Base-by-base conservation (phyloP, 2,888 invertebrate species). In the Disparrhopalites patrizii region DNA sequence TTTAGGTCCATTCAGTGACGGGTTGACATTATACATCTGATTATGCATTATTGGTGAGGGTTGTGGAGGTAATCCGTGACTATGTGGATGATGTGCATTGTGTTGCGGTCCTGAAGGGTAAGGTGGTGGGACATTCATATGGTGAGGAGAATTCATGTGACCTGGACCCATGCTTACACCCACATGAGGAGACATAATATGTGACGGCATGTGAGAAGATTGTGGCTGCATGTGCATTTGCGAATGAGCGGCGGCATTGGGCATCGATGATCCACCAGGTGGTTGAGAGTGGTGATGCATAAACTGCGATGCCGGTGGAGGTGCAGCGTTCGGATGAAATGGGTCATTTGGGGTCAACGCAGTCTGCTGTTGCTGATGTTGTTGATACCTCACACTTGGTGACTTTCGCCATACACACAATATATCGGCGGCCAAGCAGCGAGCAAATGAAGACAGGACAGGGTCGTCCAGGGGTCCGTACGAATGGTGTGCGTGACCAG, bases 331-430 rank as follows among this genome's bases (percentile, higher is more conserved):
- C 63, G 67, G 65, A 68, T 69, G 65, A 27, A 60, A 58, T 27
- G 67, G 68, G 54, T 63, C 67, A 66, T 70, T 72, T 30, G 68
- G 69, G 47, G 70, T 70, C n/a, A 61, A 67, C 33, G 66, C 55
- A 18, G 66, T 63, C 28, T 66, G 62, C 33, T 58, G 52, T 57
- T 68, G 61, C 52, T 66, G 70, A 62, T 69, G 63, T 50, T 70
- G 58, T 27, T 61, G 60, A 25, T 64, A 15, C 52, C 63, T 52
- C 64, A 61, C 64, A 66, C 85, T 83, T 72, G 86, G 85, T 75
- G 93, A 91, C 76, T 96, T 87, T 78, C 97, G 87, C 99, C 99
- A 99, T 78, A 97, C 96, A 85, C 96, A 96, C 78, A 99, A 85
- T 80, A 98, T 92, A 83, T 96, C 95, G 77, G 91, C 90, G 79